phyloP scores from a whole-genome alignment of 1,140 invertebrate genomes.

The Brachionus koreanus region DNA sequence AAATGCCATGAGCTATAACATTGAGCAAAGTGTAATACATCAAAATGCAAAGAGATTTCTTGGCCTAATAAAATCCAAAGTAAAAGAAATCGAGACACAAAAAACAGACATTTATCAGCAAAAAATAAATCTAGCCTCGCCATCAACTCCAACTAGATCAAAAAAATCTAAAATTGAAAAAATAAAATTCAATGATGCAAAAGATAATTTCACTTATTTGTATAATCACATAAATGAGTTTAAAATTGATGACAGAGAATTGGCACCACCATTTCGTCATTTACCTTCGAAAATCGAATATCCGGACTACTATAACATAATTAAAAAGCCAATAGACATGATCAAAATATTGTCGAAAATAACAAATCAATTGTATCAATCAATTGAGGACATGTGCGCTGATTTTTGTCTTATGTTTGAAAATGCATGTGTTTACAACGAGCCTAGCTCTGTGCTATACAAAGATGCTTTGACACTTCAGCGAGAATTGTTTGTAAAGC shows the following conservation, averaged over 20 bases:
- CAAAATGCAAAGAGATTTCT: constrained; percentile 47
- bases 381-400: constrained; percentile 79
- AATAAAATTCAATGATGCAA: not conserved
- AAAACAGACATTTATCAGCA: not conserved
- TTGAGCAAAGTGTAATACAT: constrained; percentile 78
- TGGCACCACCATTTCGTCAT: constrained; percentile 38
- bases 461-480: constrained; percentile 63
- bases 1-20: constrained; percentile 91
- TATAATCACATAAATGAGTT: constrained; percentile 31
- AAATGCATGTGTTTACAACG: constrained; percentile 98
- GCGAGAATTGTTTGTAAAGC: not conserved
- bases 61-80: not conserved
- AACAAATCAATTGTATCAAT: constrained; percentile 72
- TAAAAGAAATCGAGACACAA: not conserved
- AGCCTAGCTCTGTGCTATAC: constrained; percentile 96
- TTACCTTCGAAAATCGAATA: constrained; percentile 85
- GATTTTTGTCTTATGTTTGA: constrained; percentile 97
- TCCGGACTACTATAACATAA: constrained; percentile 91
- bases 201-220: constrained; percentile 7
- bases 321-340: constrained; percentile 89
- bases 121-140: not conserved
- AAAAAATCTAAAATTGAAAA: not conserved
- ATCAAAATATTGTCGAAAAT: constrained; percentile 71
- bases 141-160: not conserved
- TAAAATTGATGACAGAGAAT: constrained; percentile 1